A percentile compares a stretch with the other conserved stretches of the same genome.
Conservation (phyloP, 2,113 vertebrate species). For the Dascyllus trimaculatus region DNA sequence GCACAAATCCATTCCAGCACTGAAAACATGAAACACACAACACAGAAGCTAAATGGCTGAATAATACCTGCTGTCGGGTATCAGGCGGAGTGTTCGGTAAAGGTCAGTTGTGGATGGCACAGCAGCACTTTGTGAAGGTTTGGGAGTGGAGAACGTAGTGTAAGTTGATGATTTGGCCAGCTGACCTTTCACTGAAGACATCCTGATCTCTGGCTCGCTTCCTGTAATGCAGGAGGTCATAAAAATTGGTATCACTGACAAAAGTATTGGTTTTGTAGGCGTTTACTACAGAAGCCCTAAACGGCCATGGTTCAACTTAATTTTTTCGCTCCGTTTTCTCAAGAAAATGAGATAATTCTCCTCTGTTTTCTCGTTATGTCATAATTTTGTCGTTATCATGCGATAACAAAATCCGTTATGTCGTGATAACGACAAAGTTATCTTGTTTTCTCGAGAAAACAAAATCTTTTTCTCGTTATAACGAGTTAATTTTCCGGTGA, state of each 20-base stretch:
- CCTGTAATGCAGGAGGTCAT: conserved; percentile 54
- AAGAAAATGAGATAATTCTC: too few relatives aligned
- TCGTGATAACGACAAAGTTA: too few relatives aligned
- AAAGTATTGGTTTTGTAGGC: too few relatives aligned
- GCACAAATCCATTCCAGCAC: neutral
- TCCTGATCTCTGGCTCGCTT: conserved; percentile 80
- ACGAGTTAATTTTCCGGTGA: too few relatives aligned
- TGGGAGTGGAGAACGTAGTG: conserved; percentile 78
- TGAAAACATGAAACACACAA: neutral
- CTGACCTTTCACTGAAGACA: conserved; percentile 64
- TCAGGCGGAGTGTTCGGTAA: conserved; percentile 81
- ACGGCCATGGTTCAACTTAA: too few relatives aligned
- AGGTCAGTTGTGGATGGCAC: conserved; percentile 86
- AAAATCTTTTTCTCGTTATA: too few relatives aligned
- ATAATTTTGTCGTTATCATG: too few relatives aligned
- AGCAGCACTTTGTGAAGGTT: conserved; percentile 65
- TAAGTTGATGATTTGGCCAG: conserved; percentile 60
- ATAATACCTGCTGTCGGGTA: conserved; percentile 87
- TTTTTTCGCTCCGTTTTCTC: too few relatives aligned
- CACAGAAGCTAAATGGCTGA: neutral
- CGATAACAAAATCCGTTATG: too few relatives aligned
- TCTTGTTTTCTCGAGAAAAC: too few relatives aligned
- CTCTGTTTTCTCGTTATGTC: too few relatives aligned
- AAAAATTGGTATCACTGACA: neutral
- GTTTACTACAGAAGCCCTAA: too few relatives aligned